A percentile compares a stretch with the other conserved stretches of the same genome.
These are phyloP conservation scores for Taeniopygia guttata DNA, from an alignment of 2,797 vertebrate genomes.

Conservation along the genomic window DNA sequence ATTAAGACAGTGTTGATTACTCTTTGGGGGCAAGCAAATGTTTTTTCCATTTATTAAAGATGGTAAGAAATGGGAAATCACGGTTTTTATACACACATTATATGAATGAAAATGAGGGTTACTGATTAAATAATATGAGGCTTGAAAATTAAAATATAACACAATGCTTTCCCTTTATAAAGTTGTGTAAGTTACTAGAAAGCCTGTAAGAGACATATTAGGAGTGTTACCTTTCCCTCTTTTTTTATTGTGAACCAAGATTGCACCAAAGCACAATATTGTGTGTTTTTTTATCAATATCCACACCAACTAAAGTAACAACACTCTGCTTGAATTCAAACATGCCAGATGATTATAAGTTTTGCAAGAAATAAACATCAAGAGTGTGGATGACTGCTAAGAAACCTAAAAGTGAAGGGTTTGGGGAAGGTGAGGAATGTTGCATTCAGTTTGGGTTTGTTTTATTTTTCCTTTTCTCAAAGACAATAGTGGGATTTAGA, in stretches of 20 bases:
- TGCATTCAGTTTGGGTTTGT: not conserved
- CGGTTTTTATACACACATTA: conserved; percentile 31
- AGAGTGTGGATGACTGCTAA: not conserved
- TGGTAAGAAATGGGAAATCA: conserved; percentile 52
- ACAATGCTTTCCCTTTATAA: conserved; percentile 22
- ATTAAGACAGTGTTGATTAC: conserved; percentile 70
- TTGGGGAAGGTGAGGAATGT: not conserved
- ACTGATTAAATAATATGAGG: conserved; percentile 60
- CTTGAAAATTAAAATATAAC: conserved; percentile 52
- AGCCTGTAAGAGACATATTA: not conserved
- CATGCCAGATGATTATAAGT: not conserved
- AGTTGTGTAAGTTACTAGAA: not conserved
- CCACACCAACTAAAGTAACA: not conserved
- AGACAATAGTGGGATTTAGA: not conserved
- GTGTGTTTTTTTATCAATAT: not conserved
- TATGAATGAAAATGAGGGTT: conserved; percentile 51
- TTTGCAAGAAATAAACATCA: not conserved
- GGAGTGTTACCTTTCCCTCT: not conserved
- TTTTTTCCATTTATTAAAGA: conserved; percentile 61
- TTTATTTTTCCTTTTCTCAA: not conserved
- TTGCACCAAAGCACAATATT: not conserved
- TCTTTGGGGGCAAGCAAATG: conserved; percentile 51
- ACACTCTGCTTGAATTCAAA: not conserved
- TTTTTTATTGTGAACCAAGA: not conserved
- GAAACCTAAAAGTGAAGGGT: not conserved